A percentile compares a stretch with the other conserved stretches of the same genome.
Evolutionary conservation across 1,140 invertebrate genomes (phyloP).

Genomic region (Carcinoscorpius rotundicauda): DNA sequence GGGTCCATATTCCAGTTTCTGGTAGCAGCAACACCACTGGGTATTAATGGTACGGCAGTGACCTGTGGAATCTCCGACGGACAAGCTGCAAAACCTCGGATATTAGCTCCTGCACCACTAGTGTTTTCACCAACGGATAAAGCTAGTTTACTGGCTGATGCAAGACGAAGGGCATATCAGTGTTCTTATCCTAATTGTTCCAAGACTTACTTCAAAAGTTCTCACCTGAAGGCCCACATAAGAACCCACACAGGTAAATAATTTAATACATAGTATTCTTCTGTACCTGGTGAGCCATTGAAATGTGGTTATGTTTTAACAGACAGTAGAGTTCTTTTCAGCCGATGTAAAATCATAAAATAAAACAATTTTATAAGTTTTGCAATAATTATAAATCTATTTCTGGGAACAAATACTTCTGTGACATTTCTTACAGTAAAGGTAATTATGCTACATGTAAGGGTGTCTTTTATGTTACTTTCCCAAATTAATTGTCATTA

Average conservation of each 20-base stretch:
- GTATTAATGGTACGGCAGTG: conserved; percentile 8
- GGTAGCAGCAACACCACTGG: neutral
- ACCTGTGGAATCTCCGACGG: conserved; percentile 14
- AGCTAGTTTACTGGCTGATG: neutral
- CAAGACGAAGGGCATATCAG: conserved; percentile 55
- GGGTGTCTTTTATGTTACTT: neutral
- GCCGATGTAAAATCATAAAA: neutral
- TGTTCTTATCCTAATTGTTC: conserved; percentile 70
- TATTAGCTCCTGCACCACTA: conserved; percentile 7
- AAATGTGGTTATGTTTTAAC: neutral
- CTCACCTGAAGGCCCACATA: conserved; percentile 88
- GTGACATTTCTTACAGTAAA: neutral
- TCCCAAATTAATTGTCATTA: neutral
- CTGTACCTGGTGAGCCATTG: neutral
- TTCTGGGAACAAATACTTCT: no score
- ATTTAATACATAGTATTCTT: neutral
- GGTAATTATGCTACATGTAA: neutral
- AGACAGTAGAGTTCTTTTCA: neutral
- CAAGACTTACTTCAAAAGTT: conserved; percentile 96
- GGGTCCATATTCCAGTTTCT: no score
- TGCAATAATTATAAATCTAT: no score
- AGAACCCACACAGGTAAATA: conserved; percentile 69
- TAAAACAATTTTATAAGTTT: no score
- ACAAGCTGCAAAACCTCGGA: conserved; percentile 14
- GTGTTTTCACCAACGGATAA: conserved; percentile 14